phyloP scores from a whole-genome alignment of 2,888 invertebrate genomes.

The Gasteruption jaculator region DNA sequence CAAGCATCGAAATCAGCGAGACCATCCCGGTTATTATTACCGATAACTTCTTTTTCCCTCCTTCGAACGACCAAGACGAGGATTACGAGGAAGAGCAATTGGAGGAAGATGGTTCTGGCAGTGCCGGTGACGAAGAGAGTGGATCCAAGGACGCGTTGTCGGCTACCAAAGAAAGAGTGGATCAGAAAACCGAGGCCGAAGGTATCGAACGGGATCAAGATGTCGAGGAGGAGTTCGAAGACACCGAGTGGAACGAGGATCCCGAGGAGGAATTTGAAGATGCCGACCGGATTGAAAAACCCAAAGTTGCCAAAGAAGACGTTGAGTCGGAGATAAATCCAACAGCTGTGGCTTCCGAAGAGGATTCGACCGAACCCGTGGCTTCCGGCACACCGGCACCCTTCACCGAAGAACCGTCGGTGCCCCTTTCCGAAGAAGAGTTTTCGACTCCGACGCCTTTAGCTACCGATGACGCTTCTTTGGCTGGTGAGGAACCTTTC shows the following conservation, averaged over 20 bases:
- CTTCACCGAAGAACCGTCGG: no score
- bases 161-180: slow-evolving; percentile 7
- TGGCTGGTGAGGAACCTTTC: no score
- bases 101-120: slow-evolving; percentile 11
- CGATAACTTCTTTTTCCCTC: slow-evolving; percentile 46
- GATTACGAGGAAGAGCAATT: slow-evolving; percentile 20
- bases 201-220: background rate
- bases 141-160: slow-evolving; percentile 13
- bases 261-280: background rate
- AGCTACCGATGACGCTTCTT: no score
- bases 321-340: background rate
- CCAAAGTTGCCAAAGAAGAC: background rate
- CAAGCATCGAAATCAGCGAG: no score
- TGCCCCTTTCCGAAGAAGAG: background rate
- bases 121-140: slow-evolving; percentile 16
- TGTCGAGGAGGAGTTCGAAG: slow-evolving; percentile 4
- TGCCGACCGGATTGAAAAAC: no score
- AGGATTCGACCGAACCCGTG: no score
- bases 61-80: slow-evolving; percentile 24
- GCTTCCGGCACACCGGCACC: no score
- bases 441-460: no score
- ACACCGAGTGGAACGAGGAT: background rate
- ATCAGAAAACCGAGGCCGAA: slow-evolving; percentile 11
- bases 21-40: slow-evolving; percentile 44
- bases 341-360: background rate